Evolutionary conservation across 1,140 invertebrate genomes (phyloP), one percentile per base, ranked within the genome.

Genomic region (Drosophila grimshawi): DNA sequence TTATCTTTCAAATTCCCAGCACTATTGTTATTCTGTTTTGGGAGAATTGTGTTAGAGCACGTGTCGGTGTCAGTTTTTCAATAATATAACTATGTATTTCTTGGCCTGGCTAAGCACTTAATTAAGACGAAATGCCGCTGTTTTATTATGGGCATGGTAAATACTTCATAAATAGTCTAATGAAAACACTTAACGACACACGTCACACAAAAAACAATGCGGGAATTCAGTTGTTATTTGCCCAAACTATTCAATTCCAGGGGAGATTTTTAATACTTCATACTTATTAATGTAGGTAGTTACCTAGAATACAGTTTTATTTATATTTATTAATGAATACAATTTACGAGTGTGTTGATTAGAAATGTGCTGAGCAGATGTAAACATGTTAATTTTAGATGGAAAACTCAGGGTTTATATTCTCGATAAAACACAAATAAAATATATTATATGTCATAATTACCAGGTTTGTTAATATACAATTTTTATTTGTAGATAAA

Each of bases 161-260:
- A 77, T 80, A 80, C 55, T 57, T 53, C 77, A 80, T 80, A 80
- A 80, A 80, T 80, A 68, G 53, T 32, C 63, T 76, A 80, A 80
- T 80, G 74, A 80, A 80, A 77, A 73, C 69, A 80, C 77, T 80
- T 80, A 76, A 80, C 59, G 72, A 71, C 80, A 77, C 85, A 89
- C 85, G 85, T 85, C 56, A 49, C 65, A 76, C 35, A 89, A 75
- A 88, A 88, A 89, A 83, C 83, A 80, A 79, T 89, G 85, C 77
- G 78, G 61, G 67, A 89, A 80, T 85, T 69, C 61, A 72, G 60
- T 68, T 76, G 76, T 78, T 72, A 73, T 76, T 72, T 76, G 41
- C 57, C 29, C 39, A 60, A 57, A 71, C 33, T 57, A 57, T 49
- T 35, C 30, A 51, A 37, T 48, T 61, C 57, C 33, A 32, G 52